Evolutionary conservation across 2,797 vertebrate genomes (phyloP).

Genomic region (Sparus aurata): DNA sequence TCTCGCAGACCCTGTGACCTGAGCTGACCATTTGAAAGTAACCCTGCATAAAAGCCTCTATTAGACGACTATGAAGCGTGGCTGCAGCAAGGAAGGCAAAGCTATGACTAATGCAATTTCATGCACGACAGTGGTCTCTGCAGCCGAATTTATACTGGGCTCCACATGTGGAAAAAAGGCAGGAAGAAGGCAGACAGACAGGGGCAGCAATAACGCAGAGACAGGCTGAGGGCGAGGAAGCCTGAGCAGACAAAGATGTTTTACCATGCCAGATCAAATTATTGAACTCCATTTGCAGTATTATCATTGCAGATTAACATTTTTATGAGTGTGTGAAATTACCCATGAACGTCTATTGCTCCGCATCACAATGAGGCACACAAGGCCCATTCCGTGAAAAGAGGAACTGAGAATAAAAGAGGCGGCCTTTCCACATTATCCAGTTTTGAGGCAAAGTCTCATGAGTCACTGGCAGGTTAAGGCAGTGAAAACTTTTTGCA

Average conservation of each 20-base stretch:
- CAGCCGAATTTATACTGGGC: conserved; percentile 63
- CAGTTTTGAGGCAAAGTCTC: conserved; percentile 32
- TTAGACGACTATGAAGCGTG: conserved; percentile 67
- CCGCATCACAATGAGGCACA: conserved; percentile 60
- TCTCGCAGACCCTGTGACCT: conserved; percentile 49
- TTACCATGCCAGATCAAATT: conserved; percentile 73
- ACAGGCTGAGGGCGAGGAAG: conserved; percentile 32
- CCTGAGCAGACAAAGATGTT: conserved; percentile 64
- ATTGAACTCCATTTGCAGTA: conserved; percentile 75
- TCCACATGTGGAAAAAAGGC: conserved; percentile 47
- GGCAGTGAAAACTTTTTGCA: conserved; percentile 45
- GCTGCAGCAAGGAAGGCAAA: conserved; percentile 58
- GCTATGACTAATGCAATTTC: conserved; percentile 80
- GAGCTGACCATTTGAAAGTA: conserved; percentile 59
- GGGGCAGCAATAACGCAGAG: conserved; percentile 36
- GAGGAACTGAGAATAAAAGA: conserved; percentile 47
- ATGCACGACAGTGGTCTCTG: conserved; percentile 68
- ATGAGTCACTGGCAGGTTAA: conserved; percentile 37
- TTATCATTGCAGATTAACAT: conserved; percentile 79
- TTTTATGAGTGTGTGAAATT: conserved; percentile 79
- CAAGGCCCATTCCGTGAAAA: conserved; percentile 41
- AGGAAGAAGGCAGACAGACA: conserved; percentile 19
- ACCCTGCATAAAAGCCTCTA: conserved; percentile 73
- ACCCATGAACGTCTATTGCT: conserved; percentile 70
- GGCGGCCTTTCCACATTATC: conserved; percentile 49